Base-by-base conservation (phyloP, 2,113 vertebrate genomes). In the Stigmatopora nigra region DNA sequence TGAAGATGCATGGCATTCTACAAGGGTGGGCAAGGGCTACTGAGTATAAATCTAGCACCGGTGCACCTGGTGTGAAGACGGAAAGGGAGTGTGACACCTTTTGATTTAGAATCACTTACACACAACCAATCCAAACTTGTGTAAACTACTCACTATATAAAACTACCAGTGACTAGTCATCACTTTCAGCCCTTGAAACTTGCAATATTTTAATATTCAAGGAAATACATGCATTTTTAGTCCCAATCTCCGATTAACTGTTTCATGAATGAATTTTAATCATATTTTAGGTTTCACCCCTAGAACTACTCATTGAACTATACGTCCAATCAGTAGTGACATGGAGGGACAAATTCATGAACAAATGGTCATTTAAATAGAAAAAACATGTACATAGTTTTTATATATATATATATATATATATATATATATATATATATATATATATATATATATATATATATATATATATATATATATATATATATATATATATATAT, bases 1-100 rank as follows among this genome's bases (percentile, higher is more conserved):
- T 88, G 84, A 88, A 88, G 82, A 88, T 87, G 86, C 88, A 86
- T 84, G 76, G 82, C 84, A 88, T 89, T 88, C 82, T 86, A 88
- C 68, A 81, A 78, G 83, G 78, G 79, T 82, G 73, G 82, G 79
- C 75, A 84, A 82, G 73, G 79, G 82, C 77, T 79, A 71, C 79
- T 65, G 69, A 69, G 76, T 71, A 84, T 87, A 88, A 88, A 88
- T 89, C 86, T 85, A 71, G 76, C 73, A 72, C 71, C 72, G 80
- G 74, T 81, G 86, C 84, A 88, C 83, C 86, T 88, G 85, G 82
- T 79, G 86, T 86, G 77, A 84, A 82, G 84, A 81, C 68, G 65
- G 70, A 71, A 73, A 82, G 70, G 67, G 69, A 80, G 81, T 58
- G 80, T 82, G 86, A 84, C 82, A 84, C 79, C 69, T 78, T 61